Base-by-base conservation (phyloP, 2,113 vertebrate species). In the Ictalurus furcatus region DNA sequence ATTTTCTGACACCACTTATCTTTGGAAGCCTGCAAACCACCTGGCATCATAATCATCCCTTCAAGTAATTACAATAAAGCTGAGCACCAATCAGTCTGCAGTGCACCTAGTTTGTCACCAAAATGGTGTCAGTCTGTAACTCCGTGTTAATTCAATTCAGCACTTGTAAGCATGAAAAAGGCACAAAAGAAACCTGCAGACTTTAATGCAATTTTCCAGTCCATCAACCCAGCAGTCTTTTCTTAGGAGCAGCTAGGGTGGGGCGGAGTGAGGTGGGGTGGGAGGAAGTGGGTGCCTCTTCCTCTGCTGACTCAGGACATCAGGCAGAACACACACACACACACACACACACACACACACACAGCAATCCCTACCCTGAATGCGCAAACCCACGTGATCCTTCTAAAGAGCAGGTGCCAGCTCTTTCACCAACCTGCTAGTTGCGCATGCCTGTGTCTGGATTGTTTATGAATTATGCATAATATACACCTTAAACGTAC, bases 201-300 rank as follows among this genome's bases (percentile, higher is more conserved):
- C 94, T 95, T 94, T 94, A 96, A 94, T 92, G 93, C 92, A 95
- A 96, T 96, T 96, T 96, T 96, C 94, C 95, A 95, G 94, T 90
- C 94, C 95, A 96, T 96, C 94, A 94, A 94, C 91, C 92, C 78
- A 84, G 90, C 91, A 88, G 90, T 91, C 54, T 48, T 90, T 93
- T 37, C 17, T 82, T 91, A 90, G 88, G 92, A 87, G 90, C 84
- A 92, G 93, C 92, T 92, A 90, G 90, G 91, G 90, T 90, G 67
- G 21, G 61, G 61, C 61, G 79, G 85, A 79, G 73, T 89, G 90
- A 89, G 90, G 58, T 23, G 74, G 44, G 54, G 54, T 58, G 56
- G 14, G 56, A 83, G 86, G 81, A 88, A 21, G 67, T 87, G 85
- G 56, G 44, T 80, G 67, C 23, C 79, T 86, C 44, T 83, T 84